phyloP scores from a whole-genome alignment of 2,797 vertebrate genomes.

The Sorex maritimensis region DNA sequence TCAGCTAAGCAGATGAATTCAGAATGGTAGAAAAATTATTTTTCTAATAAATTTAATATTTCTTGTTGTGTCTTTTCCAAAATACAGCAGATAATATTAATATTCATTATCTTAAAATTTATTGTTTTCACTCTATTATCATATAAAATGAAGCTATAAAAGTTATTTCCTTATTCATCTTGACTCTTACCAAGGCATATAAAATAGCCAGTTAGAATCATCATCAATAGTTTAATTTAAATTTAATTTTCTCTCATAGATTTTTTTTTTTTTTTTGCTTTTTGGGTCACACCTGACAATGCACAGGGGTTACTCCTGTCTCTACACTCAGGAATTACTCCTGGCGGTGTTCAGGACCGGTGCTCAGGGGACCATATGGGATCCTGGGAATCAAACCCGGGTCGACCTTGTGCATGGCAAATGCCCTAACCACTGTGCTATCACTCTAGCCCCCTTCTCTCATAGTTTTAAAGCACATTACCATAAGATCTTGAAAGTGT shows the following conservation, averaged over 20 bases:
- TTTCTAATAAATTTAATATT: too few species aligned
- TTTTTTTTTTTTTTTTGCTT: too few species aligned
- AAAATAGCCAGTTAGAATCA: slow-evolving; percentile 9
- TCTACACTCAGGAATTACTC: too few species aligned
- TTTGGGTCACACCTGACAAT: too few species aligned
- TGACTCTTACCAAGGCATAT: not conserved
- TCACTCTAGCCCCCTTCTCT: not conserved
- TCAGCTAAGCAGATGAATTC: not conserved
- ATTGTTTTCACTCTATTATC: not conserved
- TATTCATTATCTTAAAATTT: not conserved
- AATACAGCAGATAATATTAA: too few species aligned
- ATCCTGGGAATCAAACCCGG: too few species aligned
- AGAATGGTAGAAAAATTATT: not conserved
- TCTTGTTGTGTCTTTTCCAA: too few species aligned
- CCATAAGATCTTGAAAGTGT: not conserved
- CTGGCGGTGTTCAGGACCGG: too few species aligned
- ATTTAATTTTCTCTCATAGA: not conserved
- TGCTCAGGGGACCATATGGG: too few species aligned
- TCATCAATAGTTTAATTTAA: slow-evolving; percentile 13
- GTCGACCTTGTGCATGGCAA: too few species aligned
- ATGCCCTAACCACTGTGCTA: too few species aligned
- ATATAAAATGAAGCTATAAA: not conserved
- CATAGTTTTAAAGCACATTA: slow-evolving; percentile 38
- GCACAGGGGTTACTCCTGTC: too few species aligned
- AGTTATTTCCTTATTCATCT: not conserved